phyloP scores from a whole-genome alignment of 2,797 vertebrate genomes.

The Melopsittacus undulatus region DNA sequence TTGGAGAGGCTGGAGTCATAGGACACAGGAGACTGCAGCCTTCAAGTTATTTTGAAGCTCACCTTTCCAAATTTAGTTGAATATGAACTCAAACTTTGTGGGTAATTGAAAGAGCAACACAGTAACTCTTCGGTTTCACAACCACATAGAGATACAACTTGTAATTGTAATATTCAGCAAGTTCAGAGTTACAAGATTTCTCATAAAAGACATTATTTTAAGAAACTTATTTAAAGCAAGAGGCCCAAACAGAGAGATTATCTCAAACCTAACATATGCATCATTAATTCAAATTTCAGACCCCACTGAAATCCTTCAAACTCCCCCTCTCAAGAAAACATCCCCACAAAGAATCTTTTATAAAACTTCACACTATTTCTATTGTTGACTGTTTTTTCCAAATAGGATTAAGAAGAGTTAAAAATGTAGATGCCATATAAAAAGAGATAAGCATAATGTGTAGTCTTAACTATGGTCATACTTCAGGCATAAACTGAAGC shows the following conservation, averaged over 20 bases:
- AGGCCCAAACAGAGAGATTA: neutral
- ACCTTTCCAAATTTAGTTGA: neutral
- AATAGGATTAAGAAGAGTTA: neutral
- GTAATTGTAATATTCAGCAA: neutral
- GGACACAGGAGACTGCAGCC: neutral
- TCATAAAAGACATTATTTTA: neutral
- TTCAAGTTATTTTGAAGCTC: neutral
- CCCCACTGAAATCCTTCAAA: neutral
- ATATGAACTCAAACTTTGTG: neutral
- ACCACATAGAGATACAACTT: neutral
- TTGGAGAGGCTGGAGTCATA: neutral
- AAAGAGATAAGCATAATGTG: neutral
- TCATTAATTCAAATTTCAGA: neutral
- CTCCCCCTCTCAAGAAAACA: fast-evolving
- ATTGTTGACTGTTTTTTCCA: neutral
- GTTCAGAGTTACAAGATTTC: neutral
- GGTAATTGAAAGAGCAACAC: neutral
- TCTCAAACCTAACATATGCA: neutral
- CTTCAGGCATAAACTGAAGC: neutral
- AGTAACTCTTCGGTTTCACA: neutral
- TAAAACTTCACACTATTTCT: neutral
- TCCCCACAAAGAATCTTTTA: neutral
- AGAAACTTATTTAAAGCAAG: neutral
- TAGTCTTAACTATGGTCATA: neutral
- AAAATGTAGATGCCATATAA: neutral